phyloP scores from a whole-genome alignment of 2,797 vertebrate species.

The Etheostoma nigrum region DNA sequence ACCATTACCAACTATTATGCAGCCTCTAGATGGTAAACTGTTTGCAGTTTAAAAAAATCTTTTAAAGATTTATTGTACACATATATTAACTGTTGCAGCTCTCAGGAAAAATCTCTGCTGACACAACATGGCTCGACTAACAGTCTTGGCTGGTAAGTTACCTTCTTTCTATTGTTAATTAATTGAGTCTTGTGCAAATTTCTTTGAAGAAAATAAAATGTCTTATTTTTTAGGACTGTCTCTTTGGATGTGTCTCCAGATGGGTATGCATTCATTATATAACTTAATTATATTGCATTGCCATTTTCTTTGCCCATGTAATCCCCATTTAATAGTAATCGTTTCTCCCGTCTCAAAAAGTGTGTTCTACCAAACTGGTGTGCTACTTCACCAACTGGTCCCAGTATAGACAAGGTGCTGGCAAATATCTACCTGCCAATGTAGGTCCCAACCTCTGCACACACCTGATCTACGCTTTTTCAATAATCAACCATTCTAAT shows the following conservation, averaged over 20 bases:
- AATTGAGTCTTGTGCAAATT: background rate
- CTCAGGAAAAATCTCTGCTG: background rate
- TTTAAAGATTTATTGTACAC: background rate
- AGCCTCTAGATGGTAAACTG: background rate
- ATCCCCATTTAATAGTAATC: background rate
- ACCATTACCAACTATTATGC: background rate
- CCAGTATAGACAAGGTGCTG: conserved; percentile 71
- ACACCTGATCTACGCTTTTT: conserved; percentile 88
- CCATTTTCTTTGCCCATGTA: background rate
- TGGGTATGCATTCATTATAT: conserved; percentile 60
- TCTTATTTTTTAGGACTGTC: conserved; percentile 58
- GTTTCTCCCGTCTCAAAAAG: conserved; percentile 57
- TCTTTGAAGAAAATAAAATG: background rate
- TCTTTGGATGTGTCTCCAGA: conserved; percentile 68
- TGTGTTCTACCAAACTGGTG: conserved; percentile 80
- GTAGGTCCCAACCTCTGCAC: conserved; percentile 88
- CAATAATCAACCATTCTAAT: conserved; percentile 75
- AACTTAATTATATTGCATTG: background rate
- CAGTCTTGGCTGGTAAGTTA: conserved; percentile 60
- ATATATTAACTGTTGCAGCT: conserved; percentile 11
- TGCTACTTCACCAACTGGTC: conserved; percentile 91
- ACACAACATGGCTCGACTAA: conserved; percentile 60
- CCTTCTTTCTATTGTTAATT: background rate
- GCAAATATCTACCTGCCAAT: conserved; percentile 76
- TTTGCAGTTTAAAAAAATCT: background rate